Conservation (phyloP, 2,888 invertebrate species). For the Trissolcus brochymenae region DNA sequence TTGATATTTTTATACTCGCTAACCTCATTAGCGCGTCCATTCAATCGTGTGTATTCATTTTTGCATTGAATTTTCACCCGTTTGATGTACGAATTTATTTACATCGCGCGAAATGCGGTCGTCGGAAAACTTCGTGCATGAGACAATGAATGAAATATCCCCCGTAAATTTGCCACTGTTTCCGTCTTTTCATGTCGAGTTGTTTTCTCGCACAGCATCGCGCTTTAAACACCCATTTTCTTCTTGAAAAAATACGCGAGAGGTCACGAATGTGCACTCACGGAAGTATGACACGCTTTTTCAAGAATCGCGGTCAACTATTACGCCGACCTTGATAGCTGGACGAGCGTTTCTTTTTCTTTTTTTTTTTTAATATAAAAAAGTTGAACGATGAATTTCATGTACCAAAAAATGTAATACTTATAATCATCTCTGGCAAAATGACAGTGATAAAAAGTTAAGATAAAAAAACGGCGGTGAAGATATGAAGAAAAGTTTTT, state of each 20-base stretch:
- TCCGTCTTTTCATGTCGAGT: constrained; percentile 13
- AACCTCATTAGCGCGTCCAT: constrained; percentile 9
- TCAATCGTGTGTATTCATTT: constrained; percentile 13
- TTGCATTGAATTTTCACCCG: constrained; percentile 10
- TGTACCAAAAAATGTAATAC: too few relatives aligned
- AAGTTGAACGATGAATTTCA: too few relatives aligned
- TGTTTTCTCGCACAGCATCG: constrained; percentile 18
- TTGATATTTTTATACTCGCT: constrained; percentile 27
- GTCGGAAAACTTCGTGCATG: constrained; percentile 8
- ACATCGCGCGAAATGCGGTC: constrained; percentile 2
- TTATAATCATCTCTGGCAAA: too few relatives aligned
- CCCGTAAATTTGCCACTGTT: constrained; percentile 34
- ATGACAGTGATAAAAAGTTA: too few relatives aligned
- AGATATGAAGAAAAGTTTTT: too few relatives aligned
- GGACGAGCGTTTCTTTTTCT: constrained; percentile 17
- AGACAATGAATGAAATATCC: constrained; percentile 30
- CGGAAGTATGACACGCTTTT: constrained; percentile 44
- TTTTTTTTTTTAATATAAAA: not conserved
- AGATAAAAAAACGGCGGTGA: too few relatives aligned
- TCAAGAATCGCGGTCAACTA: constrained; percentile 34
- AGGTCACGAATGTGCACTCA: constrained; percentile 31
- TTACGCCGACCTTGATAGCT: constrained; percentile 41
- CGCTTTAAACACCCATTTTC: constrained; percentile 45
- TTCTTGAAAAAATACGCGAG: constrained; percentile 34
- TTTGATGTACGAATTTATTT: constrained; percentile 32